phyloP scores from a whole-genome alignment of 2,797 vertebrate genomes.

The Lagodon rhomboides region DNA sequence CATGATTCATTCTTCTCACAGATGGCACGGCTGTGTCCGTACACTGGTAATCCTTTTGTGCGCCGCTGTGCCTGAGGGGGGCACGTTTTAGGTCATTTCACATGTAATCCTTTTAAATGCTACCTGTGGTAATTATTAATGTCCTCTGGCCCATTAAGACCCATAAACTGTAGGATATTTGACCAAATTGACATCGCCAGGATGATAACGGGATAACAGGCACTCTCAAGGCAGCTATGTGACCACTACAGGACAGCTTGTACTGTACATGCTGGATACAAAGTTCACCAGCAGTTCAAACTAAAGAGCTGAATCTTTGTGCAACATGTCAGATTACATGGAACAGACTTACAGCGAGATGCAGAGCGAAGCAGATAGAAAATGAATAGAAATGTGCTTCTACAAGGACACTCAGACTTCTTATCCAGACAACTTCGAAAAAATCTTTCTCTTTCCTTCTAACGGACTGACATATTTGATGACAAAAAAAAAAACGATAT shows the following conservation, averaged over 20 bases:
- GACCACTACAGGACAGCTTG: not conserved
- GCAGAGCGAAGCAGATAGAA: not conserved
- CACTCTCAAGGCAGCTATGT: constrained; percentile 18
- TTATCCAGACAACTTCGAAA: not conserved
- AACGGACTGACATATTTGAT: not conserved
- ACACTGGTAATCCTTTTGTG: constrained; percentile 66
- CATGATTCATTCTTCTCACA: constrained; percentile 54
- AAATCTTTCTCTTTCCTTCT: not conserved
- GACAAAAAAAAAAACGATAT: not conserved
- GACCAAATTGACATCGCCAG: constrained; percentile 26
- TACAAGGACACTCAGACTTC: not conserved
- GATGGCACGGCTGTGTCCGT: constrained; percentile 56
- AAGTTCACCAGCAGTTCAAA: not conserved
- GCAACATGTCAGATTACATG: not conserved
- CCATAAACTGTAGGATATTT: constrained; percentile 19
- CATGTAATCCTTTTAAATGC: constrained; percentile 76
- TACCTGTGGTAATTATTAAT: constrained; percentile 68
- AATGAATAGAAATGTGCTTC: not conserved
- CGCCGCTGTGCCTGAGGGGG: constrained; percentile 43
- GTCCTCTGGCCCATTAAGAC: constrained; percentile 64
- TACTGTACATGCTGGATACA: not conserved
- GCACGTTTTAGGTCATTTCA: constrained; percentile 55
- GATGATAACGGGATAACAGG: constrained; percentile 25
- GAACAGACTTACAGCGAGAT: not conserved
- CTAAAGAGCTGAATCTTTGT: not conserved